Evolutionary conservation across 2,888 invertebrate species (phyloP).

Genomic region (Drosophila melanosoma): DNA sequence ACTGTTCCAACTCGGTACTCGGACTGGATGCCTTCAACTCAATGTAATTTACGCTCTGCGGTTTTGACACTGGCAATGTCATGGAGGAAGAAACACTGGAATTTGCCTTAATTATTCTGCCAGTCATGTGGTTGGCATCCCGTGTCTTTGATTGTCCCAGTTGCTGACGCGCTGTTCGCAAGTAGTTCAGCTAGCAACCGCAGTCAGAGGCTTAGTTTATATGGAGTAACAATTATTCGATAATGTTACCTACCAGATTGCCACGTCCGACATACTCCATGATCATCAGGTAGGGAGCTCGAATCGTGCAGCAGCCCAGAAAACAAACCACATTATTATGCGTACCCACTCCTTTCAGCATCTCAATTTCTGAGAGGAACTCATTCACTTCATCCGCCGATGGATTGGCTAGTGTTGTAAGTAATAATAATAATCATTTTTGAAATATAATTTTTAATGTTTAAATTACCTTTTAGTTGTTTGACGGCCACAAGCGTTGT

Average conservation of each 20-base stretch:
- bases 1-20: constrained; percentile 34
- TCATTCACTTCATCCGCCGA: constrained; percentile 88
- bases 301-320: constrained; percentile 90
- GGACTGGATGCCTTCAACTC: constrained; percentile 79
- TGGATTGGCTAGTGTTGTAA: constrained; percentile 85
- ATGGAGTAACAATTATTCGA: not conserved
- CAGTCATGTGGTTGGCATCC: constrained; percentile 59
- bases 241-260: constrained; percentile 87
- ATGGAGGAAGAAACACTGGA: constrained; percentile 8
- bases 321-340: constrained; percentile 91
- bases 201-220: not conserved
- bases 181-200: constrained; percentile 58
- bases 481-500: constrained; percentile 89
- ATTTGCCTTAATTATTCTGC: constrained; percentile 12
- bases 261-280: constrained; percentile 93
- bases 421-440: not conserved
- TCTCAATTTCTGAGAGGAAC: constrained; percentile 91
- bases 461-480: constrained; percentile 88
- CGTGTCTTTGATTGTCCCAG: constrained; percentile 32
- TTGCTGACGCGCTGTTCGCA: constrained; percentile 71
- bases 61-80: constrained; percentile 7
- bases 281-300: constrained; percentile 89
- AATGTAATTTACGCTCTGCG: constrained; percentile 77
- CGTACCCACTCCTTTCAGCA: constrained; percentile 91
- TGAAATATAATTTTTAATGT: not conserved